A percentile compares a stretch with the other conserved stretches of the same genome.
Evolutionary conservation across 2,888 invertebrate species (phyloP).

Genomic region (Aproaerema taeniolella): DNA sequence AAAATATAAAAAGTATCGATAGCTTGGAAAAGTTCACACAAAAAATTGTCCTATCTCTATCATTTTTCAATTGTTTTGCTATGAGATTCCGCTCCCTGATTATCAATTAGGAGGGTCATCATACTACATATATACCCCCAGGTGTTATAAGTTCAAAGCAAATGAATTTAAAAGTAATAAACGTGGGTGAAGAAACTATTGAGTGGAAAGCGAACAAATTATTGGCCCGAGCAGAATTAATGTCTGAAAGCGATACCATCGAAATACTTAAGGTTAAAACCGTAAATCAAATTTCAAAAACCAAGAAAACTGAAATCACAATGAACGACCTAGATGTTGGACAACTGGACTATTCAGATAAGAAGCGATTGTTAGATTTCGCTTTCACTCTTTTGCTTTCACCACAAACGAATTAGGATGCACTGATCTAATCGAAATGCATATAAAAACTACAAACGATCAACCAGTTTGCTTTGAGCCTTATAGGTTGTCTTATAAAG

Average conservation of each 20-base stretch:
- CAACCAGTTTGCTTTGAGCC: neutral
- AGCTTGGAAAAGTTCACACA: too few species aligned
- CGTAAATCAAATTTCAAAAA: neutral
- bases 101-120: too few species aligned
- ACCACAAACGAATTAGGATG: neutral
- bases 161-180: neutral
- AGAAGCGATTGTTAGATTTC: too few species aligned
- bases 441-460: neutral
- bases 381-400: neutral
- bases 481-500: conserved; percentile 1
- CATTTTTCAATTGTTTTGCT: too few species aligned
- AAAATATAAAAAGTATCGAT: too few species aligned
- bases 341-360: neutral
- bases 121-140: too few species aligned
- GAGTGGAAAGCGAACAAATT: neutral
- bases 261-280: neutral
- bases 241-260: neutral
- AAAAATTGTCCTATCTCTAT: too few species aligned
- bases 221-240: neutral
- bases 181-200: neutral
- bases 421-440: neutral
- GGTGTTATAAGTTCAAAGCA: too few species aligned
- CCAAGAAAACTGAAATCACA: neutral
- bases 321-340: neutral
- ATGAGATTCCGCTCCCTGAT: too few species aligned